Percentiles rank a stretch among this genome's conserved stretches.
Conservation (phyloP, 2,888 invertebrate species). For the Andricus curvator region DNA sequence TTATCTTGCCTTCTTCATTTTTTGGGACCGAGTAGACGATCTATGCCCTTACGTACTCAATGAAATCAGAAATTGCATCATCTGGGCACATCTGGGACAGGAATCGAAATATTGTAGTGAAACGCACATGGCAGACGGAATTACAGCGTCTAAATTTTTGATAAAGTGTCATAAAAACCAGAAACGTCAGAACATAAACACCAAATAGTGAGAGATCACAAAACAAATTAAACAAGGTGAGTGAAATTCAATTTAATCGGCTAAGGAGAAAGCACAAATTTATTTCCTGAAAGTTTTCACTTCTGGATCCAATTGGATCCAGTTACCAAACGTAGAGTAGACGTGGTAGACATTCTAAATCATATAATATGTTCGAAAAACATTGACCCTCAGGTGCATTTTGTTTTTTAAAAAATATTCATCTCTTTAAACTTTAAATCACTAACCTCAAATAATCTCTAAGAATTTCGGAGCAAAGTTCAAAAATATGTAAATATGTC, state of each 20-base stretch:
- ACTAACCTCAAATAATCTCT: not conserved
- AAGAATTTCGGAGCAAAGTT: too few relatives aligned
- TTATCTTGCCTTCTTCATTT: too few relatives aligned
- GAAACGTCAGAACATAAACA: not conserved
- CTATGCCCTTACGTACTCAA: not conserved
- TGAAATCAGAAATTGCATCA: slow-evolving; percentile 12
- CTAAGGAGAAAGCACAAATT: not conserved
- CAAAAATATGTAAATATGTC: not conserved
- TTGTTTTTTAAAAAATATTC: not conserved
- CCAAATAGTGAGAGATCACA: not conserved
- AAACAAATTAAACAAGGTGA: not conserved
- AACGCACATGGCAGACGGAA: not conserved
- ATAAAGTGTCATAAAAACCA: not conserved
- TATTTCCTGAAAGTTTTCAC: not conserved
- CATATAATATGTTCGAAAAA: not conserved
- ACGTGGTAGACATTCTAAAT: not conserved
- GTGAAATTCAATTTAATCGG: not conserved
- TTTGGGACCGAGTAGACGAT: not conserved
- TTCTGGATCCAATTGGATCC: not conserved
- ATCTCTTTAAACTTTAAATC: not conserved
- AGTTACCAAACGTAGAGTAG: not conserved
- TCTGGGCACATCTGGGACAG: not conserved
- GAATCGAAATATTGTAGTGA: not conserved
- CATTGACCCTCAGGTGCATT: not conserved
- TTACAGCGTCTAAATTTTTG: not conserved